Base-by-base conservation (phyloP, 1,140 invertebrate genomes). In the Acromyrmex charruanus region DNA sequence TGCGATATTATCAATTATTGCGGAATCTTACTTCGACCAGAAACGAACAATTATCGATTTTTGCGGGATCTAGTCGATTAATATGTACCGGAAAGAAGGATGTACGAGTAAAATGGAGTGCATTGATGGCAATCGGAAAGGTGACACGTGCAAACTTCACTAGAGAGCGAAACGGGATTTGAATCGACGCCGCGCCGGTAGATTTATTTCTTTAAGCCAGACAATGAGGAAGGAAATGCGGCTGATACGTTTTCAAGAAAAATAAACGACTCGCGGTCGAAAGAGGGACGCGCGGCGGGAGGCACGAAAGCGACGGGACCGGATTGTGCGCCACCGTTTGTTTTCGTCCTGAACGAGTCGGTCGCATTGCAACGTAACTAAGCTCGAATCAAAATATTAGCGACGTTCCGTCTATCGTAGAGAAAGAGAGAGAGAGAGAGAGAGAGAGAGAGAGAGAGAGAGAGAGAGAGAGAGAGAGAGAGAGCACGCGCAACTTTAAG, bases 171-270 rank as follows among this genome's bases (percentile, higher is more conserved):
- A 84, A 9, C 44, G 80, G 49, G 69, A 84, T 69, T 81, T 39
- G 49, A 58, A 31, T 31, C 65, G 77, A 51, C 39, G 75, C 58
- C 16, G 21, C 75, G 39, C 61, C 88, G 71, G 87, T 77, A 58
- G 88, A 93, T 93, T 93, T 93, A 92, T 93, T 93, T 93, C 90
- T 92, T 92, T 88, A 92, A 91, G 89, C 51, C 92, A 88, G 91
- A 92, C 92, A 93, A 93, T 92, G 90, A 93, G 91, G 90, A 93
- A 93, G 92, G 91, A 93, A 93, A 92, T 91, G 91, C 82, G 90
- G 89, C 90, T 87, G 92, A 93, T 93, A 92, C 90, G 90, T 91
- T 93, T 92, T 91, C 91, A 92, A 93, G 92, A 93, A 90, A 93
- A 93, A 93, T 93, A 93, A 93, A 93, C 92, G 86, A 79, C 72